A percentile compares a stretch with the other conserved stretches of the same genome.
Conservation (phyloP, 2,113 vertebrate genomes). For the Ranitomeya imitator region DNA sequence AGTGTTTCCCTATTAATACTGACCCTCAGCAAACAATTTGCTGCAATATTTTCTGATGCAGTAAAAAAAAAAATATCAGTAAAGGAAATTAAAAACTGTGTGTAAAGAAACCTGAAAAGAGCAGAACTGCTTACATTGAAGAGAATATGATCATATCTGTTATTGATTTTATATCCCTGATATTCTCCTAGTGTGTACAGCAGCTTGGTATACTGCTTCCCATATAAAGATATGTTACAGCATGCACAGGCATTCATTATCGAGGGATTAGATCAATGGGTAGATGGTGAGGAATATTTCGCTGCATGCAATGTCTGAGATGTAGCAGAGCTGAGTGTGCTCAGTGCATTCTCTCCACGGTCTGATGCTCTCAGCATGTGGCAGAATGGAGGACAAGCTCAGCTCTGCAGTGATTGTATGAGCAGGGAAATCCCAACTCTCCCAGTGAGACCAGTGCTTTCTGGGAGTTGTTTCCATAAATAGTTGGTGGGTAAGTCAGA, state of each 20-base stretch:
- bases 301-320: not conserved
- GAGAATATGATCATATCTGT: no score
- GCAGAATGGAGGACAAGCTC: not conserved
- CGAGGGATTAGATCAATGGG: not conserved
- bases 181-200: not conserved
- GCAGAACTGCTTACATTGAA: no score
- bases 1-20: no score
- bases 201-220: not conserved
- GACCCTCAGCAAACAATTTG: no score
- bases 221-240: not conserved
- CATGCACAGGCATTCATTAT: conserved; percentile 13
- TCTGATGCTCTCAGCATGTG: not conserved
- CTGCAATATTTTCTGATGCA: no score
- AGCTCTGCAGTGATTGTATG: not conserved
- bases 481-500: not conserved
- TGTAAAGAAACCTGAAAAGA: no score
- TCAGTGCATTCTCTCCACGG: not conserved
- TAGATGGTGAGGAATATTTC: no score
- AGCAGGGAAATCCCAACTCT: not conserved
- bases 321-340: not conserved
- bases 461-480: not conserved
- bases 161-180: no score
- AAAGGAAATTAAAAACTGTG: no score
- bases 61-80: no score
- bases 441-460: not conserved